phyloP scores from a whole-genome alignment of 2,888 invertebrate species.

The Synergus itoensis region DNA sequence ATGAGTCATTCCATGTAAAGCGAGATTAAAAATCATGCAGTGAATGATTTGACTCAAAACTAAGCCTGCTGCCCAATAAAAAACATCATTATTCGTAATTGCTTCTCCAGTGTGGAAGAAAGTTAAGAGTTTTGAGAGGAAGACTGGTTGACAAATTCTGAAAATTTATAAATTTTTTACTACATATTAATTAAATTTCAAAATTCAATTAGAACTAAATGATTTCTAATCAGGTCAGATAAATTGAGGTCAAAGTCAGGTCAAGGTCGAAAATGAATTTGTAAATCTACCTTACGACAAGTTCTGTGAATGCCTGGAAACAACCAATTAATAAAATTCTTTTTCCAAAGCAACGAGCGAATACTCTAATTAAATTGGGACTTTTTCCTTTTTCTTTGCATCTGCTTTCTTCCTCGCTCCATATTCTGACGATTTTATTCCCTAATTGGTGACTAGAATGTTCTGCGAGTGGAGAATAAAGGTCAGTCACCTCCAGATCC shows the following conservation, averaged over 20 bases:
- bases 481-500: slow-evolving; percentile 86
- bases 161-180: slow-evolving; percentile 29
- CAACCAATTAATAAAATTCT: slow-evolving; percentile 16
- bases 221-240: too few species aligned
- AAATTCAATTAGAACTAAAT: not conserved
- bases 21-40: slow-evolving; percentile 81
- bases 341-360: slow-evolving; percentile 14
- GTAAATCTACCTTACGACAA: slow-evolving; percentile 6
- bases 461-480: slow-evolving; percentile 84
- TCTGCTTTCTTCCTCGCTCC: slow-evolving; percentile 76
- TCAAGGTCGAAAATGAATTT: not conserved
- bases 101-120: slow-evolving; percentile 62
- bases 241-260: too few species aligned
- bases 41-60: slow-evolving; percentile 69
- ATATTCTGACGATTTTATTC: slow-evolving; percentile 77
- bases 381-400: slow-evolving; percentile 15
- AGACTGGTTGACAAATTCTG: slow-evolving; percentile 72
- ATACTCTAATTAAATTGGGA: slow-evolving; percentile 7
- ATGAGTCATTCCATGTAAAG: slow-evolving; percentile 82
- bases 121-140: slow-evolving; percentile 67
- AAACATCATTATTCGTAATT: slow-evolving; percentile 70
- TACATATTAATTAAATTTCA: too few species aligned
- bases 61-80: slow-evolving; percentile 77
- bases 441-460: slow-evolving; percentile 84
- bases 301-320: slow-evolving; percentile 28